Base-by-base conservation (phyloP, 2,113 vertebrate species). In the Thalassarche chlororhynchos region DNA sequence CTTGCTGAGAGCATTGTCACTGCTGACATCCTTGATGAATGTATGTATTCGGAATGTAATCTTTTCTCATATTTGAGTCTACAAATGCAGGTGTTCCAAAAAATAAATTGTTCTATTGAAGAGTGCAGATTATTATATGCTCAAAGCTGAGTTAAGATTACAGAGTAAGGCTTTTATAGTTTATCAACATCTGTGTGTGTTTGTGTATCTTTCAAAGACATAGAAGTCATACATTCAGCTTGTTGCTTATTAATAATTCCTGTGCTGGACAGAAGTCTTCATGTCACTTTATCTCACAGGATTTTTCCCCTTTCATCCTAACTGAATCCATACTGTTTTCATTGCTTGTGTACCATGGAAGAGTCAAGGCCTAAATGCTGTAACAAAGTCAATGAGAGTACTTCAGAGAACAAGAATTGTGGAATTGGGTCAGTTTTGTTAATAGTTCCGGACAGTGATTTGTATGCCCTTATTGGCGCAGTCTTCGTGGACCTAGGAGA, bases 391-490 rank as follows among this genome's bases (percentile, higher is more conserved):
- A 42, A 7, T 28, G 17, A 46, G 29, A 62, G 31, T 70, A 23
- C 40, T 81, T 87, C 36, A 28, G 60, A 84, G 74, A 87, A 55
- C 29, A 72, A 70, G 29, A 28, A 38, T 16, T 72, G 57, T 87
- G 49, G 47, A 94, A 69, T 3, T 29, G 24, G 58, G 61, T 34
- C 40, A 46, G 32, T 82, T 89, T 62, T 74, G 17, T 68, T 46
- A 69, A 36, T 19, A 36, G 52, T 32, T 89, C 64, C 40, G 64
- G n/a, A 31, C 20, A 36, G 19, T 54, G 40, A 68, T 92, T 71
- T 72, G 9, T 54, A 17, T 89, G 49, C 25, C 66, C 17, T 60
- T 49, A 44, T 18, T 87, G 40, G 8, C 4, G 1, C 0, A 0
- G 4, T 78, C 51, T 80, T 91, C 12, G 12, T 62, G 54, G 44